Base-by-base conservation (phyloP, 35 echinoderm and acorn worm species). In the Chiridota heheva region DNA sequence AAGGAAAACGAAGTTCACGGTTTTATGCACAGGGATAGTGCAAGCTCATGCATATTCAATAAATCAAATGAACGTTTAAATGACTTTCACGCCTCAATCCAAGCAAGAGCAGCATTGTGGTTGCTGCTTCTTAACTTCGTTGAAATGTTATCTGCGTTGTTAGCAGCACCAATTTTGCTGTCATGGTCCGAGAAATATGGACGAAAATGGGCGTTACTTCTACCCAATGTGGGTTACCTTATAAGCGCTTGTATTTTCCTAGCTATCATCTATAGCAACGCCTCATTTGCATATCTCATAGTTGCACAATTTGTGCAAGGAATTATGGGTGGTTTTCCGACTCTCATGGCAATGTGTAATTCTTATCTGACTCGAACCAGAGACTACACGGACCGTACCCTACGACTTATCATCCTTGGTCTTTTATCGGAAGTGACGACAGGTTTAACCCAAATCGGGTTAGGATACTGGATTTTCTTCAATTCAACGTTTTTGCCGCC, bases 371-470 rank as follows among this genome's bases (percentile, higher is more conserved):
- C 75, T 22, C 51, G 42, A 20, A 42, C 58, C 29, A 56, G 48
- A 28, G 33, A 49, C 27, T 17, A 60, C 13, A 40, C 62, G 29
- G 75, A 78, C 51, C 40, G 75, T 26, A 42, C 75, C n/a, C 5
- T 62, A 10, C 27, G 75, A 40, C 36, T 78, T 25, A 38, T 78
- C 5, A 59, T 78, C 32, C 53, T 78, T 4, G 53, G 75, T 12
- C 13, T 78, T 0, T 24, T 78, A 40, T 78, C 75, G 51, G 75
- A 78, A 31, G 12, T 78, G 12, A 57, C 51, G 29, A 57, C 75
- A 60, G 75, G 75, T 60, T 58, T 78, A 60, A 42, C 75, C 36
- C 75, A 78, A 78, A 36, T 78, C 56, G 75, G 75, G 15, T 41
- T 78, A 58, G 73, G 73, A 17, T 77, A 77, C 30, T 77, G 73